Evolutionary conservation across 1,140 invertebrate genomes (phyloP).

Genomic region (Trichonephila inaurata): DNA sequence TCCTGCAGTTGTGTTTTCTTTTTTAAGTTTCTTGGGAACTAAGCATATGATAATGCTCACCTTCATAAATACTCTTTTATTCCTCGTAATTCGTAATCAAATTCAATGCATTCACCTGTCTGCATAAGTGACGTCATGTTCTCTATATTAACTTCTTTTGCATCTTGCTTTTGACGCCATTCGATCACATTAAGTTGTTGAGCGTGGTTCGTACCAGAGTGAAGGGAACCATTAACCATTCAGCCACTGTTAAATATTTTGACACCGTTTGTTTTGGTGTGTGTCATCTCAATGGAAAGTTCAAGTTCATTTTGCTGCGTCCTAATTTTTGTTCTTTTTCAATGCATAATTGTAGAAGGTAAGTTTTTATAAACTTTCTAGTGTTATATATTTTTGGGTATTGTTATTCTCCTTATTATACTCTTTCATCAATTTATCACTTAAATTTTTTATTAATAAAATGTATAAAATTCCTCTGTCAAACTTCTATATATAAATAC

Average conservation of each 20-base stretch:
- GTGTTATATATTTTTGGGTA: too few relatives aligned
- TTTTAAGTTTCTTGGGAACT: conserved; percentile 14
- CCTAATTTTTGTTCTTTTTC: not conserved
- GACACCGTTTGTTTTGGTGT: not conserved
- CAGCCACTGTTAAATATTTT: not conserved
- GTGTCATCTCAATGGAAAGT: not conserved
- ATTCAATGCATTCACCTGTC: conserved; percentile 59
- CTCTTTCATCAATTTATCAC: too few relatives aligned
- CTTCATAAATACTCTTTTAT: conserved; percentile 47
- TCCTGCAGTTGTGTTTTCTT: not conserved
- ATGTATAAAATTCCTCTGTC: too few relatives aligned
- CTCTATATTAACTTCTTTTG: not conserved
- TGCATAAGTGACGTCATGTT: not conserved
- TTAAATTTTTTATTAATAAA: too few relatives aligned
- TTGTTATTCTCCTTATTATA: too few relatives aligned
- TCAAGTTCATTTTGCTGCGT: not conserved
- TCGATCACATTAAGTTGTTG: not conserved
- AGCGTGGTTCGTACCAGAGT: not conserved
- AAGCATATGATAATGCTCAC: conserved; percentile 27
- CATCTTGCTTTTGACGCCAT: conserved; percentile 17
- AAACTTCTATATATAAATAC: too few relatives aligned
- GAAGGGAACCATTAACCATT: not conserved
- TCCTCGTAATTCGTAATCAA: conserved; percentile 18
- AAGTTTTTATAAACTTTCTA: not conserved
- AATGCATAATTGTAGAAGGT: not conserved